Evolutionary conservation across 1,140 invertebrate genomes (phyloP), one percentile per base, ranked within the genome.

Genomic region (Himalopsyche phryganea): DNA sequence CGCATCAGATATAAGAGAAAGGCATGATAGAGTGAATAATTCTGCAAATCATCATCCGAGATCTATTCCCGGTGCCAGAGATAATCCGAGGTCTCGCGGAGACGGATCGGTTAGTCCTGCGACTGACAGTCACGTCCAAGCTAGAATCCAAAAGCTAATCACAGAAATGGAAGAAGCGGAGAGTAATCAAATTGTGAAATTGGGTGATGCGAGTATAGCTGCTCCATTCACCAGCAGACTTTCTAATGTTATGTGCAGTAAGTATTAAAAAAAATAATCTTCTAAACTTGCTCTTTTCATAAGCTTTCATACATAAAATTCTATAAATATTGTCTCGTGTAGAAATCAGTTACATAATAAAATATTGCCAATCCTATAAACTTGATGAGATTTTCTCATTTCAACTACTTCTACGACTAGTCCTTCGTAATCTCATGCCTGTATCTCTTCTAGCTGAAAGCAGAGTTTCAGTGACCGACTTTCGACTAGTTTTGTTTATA

Each of bases 161-260:
- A 90, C 92, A 68, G 93, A 98, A 69, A 73, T 98, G 38, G 94
- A 99, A 65, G 94, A 97, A 67, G 86, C 91, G 62, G 94, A 98
- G 51, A 56, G 40, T 13, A 83, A 87, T 7, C 87, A 90, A 63
- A 80, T 98, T 40, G 94, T 99, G 0, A 91, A 96, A 73, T 77
- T 99, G 32, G 98, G 98, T 11, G 98, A 99, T 80, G 98, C 98
- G 7, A 98, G 94, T 64, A 98, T 99, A 56, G 98, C 98, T 4
- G 96, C 98, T 11, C 98, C 98, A 1, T 99, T 99, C 71, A 99
- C 97, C 1, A 98, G 96, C 61, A 96, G 96, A 78, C 83, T 94
- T 48, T 98, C 96, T 1, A 98, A 96, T 23, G 96, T 98, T 70
- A 85, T 92, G 70, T 98, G 96, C 76, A 95, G 92, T 96, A 36